Percentiles rank a stretch among this genome's conserved stretches.
Evolutionary conservation across 1,140 invertebrate species (phyloP).

Genomic region (Nasonia longicornis): DNA sequence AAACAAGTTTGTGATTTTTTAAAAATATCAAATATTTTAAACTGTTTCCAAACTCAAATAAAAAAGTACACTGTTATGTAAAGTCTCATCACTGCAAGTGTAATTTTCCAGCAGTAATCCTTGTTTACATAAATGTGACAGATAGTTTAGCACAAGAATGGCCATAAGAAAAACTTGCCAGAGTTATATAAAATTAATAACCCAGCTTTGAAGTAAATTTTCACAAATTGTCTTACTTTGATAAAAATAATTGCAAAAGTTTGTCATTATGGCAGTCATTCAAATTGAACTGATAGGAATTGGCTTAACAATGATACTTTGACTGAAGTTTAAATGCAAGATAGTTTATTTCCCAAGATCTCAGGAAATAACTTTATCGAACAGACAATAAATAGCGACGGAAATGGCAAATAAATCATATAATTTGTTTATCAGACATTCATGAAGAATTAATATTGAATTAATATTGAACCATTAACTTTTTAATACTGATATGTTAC

Average conservation of each 20-base stretch:
- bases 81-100: constrained; percentile 16
- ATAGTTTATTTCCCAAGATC: too few species aligned
- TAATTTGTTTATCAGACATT: too few species aligned
- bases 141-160: constrained; percentile 30
- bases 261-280: neutral
- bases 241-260: constrained; percentile 19
- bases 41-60: neutral
- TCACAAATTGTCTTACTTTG: neutral
- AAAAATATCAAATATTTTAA: neutral
- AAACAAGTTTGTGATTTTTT: neutral
- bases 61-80: neutral
- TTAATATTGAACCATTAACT: too few species aligned
- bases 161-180: constrained; percentile 9
- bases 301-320: neutral
- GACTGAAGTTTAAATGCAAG: too few species aligned
- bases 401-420: too few species aligned
- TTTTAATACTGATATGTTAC: too few species aligned
- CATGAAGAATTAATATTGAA: too few species aligned
- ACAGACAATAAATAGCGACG: too few species aligned
- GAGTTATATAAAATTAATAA: constrained; percentile 32
- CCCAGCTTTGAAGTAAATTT: constrained; percentile 1
- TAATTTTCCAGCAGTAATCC: constrained; percentile 1
- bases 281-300: neutral
- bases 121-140: constrained; percentile 36
- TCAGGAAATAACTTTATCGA: too few species aligned